phyloP scores from a whole-genome alignment of 1,140 invertebrate genomes.

The Hesperophylax magnus region DNA sequence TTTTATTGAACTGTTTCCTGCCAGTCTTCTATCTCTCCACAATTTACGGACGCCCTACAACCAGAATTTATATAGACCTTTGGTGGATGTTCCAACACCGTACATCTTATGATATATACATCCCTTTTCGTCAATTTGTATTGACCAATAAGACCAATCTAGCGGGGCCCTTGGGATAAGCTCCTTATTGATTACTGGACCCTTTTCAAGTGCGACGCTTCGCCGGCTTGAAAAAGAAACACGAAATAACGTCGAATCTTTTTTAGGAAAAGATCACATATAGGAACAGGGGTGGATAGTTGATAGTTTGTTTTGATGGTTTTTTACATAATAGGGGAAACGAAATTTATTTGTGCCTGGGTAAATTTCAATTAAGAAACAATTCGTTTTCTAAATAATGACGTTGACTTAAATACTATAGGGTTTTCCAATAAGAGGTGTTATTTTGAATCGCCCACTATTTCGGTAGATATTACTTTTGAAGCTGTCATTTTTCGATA shows the following conservation, averaged over 20 bases:
- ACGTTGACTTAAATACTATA: no score
- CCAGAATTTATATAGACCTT: conserved; percentile 53
- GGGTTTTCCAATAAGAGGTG: no score
- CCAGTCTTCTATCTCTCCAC: conserved; percentile 39
- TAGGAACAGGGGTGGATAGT: not conserved
- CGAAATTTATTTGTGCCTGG: no score
- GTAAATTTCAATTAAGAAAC: no score
- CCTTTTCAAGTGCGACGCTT: conserved; percentile 64
- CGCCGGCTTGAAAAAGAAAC: conserved; percentile 47
- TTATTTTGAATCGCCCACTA: no score
- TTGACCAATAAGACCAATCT: conserved; percentile 67
- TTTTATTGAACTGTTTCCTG: conserved; percentile 58
- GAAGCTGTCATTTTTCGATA: no score
- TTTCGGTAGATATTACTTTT: no score
- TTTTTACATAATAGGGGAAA: not conserved
- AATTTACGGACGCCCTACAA: conserved; percentile 42
- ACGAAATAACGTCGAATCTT: conserved; percentile 37
- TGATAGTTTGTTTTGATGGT: conserved; percentile 3
- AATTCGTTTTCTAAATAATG: no score
- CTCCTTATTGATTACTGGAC: conserved; percentile 70
- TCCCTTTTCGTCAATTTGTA: conserved; percentile 67
- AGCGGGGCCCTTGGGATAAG: conserved; percentile 68
- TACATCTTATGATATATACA: conserved; percentile 56
- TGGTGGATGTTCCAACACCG: conserved; percentile 45
- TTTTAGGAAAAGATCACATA: conserved; percentile 21